These are phyloP conservation scores for Actinia tenebrosa DNA, from an alignment of 64 coral and sea anemone species.

Conservation along the genomic window DNA sequence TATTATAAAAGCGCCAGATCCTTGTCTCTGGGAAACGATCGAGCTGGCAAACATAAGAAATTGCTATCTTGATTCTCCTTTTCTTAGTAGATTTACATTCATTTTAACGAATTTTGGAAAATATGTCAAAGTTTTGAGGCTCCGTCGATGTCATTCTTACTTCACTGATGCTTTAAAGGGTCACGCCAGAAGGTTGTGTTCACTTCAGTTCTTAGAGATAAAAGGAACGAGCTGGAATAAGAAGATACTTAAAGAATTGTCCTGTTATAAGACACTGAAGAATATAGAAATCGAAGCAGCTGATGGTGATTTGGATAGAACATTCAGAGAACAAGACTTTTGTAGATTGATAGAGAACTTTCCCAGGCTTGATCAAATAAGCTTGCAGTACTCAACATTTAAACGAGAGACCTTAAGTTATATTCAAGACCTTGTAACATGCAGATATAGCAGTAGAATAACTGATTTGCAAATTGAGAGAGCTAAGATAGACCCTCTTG, in stretches of 20 bases:
- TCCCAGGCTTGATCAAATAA: constrained; percentile 45
- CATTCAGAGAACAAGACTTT: constrained; percentile 59
- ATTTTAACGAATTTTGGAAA: constrained; percentile 51
- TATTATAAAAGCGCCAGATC: constrained; percentile 44
- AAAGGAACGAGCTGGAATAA: constrained; percentile 71
- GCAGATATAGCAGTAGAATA: constrained; percentile 41
- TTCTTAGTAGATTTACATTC: constrained; percentile 57
- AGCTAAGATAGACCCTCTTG: constrained; percentile 39
- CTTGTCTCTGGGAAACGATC: constrained; percentile 67
- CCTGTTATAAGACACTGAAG: constrained; percentile 60
- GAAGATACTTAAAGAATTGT: constrained; percentile 52
- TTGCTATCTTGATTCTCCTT: constrained; percentile 47
- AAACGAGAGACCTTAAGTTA: constrained; percentile 26
- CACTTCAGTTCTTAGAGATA: constrained; percentile 55
- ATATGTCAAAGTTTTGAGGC: constrained; percentile 36
- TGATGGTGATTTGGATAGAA: neutral
- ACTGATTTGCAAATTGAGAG: constrained; percentile 60
- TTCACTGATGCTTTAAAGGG: constrained; percentile 47
- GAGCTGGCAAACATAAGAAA: constrained; percentile 56
- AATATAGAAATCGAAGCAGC: constrained; percentile 45
- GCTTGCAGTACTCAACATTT: constrained; percentile 60
- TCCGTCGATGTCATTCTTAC: constrained; percentile 65
- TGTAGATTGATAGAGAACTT: constrained; percentile 52
- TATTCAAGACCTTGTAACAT: constrained; percentile 42
- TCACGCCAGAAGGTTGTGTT: neutral